phyloP scores from a whole-genome alignment of 2,113 vertebrate species.

The Menidia beryllina region DNA sequence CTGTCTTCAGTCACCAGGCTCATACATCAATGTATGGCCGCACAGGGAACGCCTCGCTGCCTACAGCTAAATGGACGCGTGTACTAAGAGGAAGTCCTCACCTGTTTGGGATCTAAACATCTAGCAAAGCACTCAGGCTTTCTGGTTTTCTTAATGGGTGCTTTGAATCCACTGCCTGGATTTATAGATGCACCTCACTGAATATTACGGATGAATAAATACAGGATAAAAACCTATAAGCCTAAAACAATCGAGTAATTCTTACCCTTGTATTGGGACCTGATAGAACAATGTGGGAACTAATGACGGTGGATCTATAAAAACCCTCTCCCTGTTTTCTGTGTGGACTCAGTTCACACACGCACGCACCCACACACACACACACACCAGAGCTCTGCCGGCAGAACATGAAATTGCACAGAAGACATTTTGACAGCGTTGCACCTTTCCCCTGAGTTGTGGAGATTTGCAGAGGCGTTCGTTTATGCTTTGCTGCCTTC shows the following conservation, averaged over 20 bases:
- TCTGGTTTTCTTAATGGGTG: neutral
- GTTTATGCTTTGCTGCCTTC: too few species aligned
- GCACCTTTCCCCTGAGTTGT: too few species aligned
- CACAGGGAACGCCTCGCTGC: slow-evolving; percentile 42
- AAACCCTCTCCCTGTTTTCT: neutral
- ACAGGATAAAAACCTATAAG: too few species aligned
- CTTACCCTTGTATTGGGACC: too few species aligned
- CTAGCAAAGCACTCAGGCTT: slow-evolving; percentile 43
- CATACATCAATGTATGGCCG: slow-evolving; percentile 62
- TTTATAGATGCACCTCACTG: neutral
- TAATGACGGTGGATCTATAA: neutral
- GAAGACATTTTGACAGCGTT: too few species aligned
- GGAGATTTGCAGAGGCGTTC: too few species aligned
- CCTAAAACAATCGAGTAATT: too few species aligned
- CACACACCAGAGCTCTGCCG: neutral
- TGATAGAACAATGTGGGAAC: too few species aligned
- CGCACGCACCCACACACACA: too few species aligned
- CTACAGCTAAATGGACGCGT: slow-evolving; percentile 60
- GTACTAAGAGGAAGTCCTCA: slow-evolving; percentile 58
- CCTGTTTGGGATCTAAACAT: slow-evolving; percentile 49
- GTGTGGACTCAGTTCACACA: too few species aligned
- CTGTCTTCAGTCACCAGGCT: slow-evolving; percentile 43
- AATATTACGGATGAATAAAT: neutral
- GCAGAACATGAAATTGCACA: neutral
- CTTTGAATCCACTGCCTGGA: neutral